Percentiles rank a stretch among this genome's conserved stretches.
Conservation (phyloP, 2,888 invertebrate genomes). For the Patella pellucida region DNA sequence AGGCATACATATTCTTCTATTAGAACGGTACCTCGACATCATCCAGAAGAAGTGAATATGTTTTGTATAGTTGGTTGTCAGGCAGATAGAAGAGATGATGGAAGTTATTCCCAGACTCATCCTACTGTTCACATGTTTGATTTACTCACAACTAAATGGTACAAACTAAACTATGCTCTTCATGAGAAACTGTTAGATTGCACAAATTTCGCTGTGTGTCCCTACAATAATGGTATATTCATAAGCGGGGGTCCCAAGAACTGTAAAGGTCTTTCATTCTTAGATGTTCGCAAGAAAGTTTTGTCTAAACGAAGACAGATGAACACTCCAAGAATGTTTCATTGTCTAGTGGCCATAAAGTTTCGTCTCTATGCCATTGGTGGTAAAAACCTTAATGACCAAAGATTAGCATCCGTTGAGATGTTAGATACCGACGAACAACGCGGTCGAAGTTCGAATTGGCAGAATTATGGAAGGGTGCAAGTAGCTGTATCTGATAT, state of each 20-base stretch:
- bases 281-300: background rate
- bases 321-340: constrained; percentile 2
- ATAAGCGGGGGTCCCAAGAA: background rate
- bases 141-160: background rate
- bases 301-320: background rate
- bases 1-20: constrained; percentile 3
- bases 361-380: background rate
- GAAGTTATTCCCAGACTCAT: background rate
- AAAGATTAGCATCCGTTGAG: background rate
- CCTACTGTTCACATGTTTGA: constrained; percentile 3
- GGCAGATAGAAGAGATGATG: background rate
- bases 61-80: background rate
- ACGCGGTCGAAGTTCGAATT: background rate
- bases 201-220: background rate
- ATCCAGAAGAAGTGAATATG: constrained; percentile 6
- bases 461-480: background rate
- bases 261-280: background rate
- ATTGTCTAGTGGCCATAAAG: background rate
- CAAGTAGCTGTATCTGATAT: background rate
- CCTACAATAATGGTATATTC: background rate
- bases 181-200: background rate
- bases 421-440: background rate
- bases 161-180: background rate
- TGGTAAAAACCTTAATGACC: background rate
- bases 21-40: background rate